Evolutionary conservation across 2,888 invertebrate species (phyloP), one percentile per base, ranked within the genome.

Genomic region (Desoria tigrina): DNA sequence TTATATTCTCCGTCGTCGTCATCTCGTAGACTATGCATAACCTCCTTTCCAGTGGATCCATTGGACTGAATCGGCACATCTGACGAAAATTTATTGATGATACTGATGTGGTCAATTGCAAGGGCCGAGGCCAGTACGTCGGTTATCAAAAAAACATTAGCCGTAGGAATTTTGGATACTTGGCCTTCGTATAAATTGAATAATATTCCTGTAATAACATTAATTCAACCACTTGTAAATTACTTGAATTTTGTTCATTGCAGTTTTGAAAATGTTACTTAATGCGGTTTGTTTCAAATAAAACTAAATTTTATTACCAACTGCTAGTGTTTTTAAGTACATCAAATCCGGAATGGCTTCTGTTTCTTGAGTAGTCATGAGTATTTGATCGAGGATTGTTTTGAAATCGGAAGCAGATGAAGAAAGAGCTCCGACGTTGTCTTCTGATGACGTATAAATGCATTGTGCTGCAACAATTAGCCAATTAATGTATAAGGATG

Each of bases 401-500:
- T 84, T 82, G 56, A 81, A 82, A 23, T 80, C 77, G 73, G 83
- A 83, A n/a, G 87, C 80, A 73, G 84, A 82, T n/a, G n/a, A n/a
- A 37, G 80, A 79, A 78, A 85, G 82, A 0, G 86, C 85, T 64
- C 80, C 78, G 0, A 83, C 80, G 79, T 90, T 90, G 71, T 89
- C 87, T 80, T 90, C 90, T 0, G 87, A 84, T 45, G 89, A 84
- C 4, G 88, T 87, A 76, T 88, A 83, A 7, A 90, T 79, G 77
- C 88, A 89, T 76, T 89, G 88, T 45, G 86, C 84, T 66, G n/a
- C n/a, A n/a, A n/a, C n/a, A n/a, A n/a, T n/a, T n/a, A n/a, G n/a
- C n/a, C n/a, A n/a, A n/a, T n/a, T n/a, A 84, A 83, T 23, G 45
- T 58, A 26, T n/a, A 56, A 58, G 27, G n/a, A n/a, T n/a, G n/a